These are phyloP conservation scores for Smutsia gigantea DNA, from an alignment of 2,797 vertebrate species.

Conservation along the genomic window DNA sequence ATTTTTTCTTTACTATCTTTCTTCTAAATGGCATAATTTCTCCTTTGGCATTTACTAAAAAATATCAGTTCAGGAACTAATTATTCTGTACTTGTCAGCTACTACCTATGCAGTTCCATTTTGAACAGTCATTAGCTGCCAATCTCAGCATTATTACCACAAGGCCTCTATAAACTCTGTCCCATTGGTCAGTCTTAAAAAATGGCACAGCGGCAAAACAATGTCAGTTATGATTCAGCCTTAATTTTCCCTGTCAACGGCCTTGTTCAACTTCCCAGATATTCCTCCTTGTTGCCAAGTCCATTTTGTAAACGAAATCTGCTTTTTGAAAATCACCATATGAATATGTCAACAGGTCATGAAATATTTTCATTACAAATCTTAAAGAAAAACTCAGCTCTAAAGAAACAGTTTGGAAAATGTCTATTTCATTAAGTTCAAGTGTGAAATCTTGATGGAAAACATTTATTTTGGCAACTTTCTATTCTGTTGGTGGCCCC, in stretches of 20 bases:
- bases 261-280: slow-evolving; percentile 84
- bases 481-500: slow-evolving; percentile 85
- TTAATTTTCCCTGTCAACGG: slow-evolving; percentile 87
- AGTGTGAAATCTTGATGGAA: slow-evolving; percentile 87
- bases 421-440: slow-evolving; percentile 85
- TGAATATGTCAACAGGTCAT: slow-evolving; percentile 91
- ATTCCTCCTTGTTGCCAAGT: slow-evolving; percentile 85
- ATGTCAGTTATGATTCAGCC: slow-evolving; percentile 83
- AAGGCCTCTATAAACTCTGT: slow-evolving; percentile 35
- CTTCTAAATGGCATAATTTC: slow-evolving; percentile 45
- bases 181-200: slow-evolving; percentile 76
- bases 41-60: background rate
- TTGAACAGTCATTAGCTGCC: slow-evolving; percentile 21
- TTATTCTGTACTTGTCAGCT: slow-evolving; percentile 51
- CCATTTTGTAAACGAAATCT: slow-evolving; percentile 87
- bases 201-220: slow-evolving; percentile 80
- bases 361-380: slow-evolving; percentile 90
- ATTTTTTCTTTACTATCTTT: background rate
- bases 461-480: slow-evolving; percentile 89
- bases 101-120: background rate
- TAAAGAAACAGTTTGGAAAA: slow-evolving; percentile 86
- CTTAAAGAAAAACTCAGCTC: slow-evolving; percentile 85
- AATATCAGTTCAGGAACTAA: background rate
- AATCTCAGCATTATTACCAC: slow-evolving; percentile 38
- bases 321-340: slow-evolving; percentile 88